phyloP scores from a whole-genome alignment of 2,113 vertebrate genomes.

The Leucopsar rothschildi region DNA sequence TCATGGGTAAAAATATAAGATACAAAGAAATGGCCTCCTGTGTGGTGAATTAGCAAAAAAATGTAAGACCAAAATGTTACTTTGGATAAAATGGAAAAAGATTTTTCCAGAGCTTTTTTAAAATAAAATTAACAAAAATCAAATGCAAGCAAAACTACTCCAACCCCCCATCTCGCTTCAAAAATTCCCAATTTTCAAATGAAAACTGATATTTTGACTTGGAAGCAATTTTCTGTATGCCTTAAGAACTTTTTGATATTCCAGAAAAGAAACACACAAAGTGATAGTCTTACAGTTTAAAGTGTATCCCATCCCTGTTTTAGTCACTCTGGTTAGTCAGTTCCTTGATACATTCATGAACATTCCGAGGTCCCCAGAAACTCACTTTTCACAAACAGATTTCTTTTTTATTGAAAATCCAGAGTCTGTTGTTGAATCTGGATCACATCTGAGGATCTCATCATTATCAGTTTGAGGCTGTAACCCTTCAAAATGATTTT shows the following conservation, averaged over 20 bases:
- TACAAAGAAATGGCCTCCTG: background rate
- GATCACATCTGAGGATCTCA: background rate
- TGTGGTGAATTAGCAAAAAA: background rate
- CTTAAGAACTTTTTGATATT: background rate
- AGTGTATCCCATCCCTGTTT: background rate
- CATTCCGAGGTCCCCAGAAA: background rate
- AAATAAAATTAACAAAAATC: background rate
- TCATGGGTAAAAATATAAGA: background rate
- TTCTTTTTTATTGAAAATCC: background rate
- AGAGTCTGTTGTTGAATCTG: background rate
- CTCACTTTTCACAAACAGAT: background rate
- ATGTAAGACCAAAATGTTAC: background rate
- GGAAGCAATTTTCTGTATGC: background rate
- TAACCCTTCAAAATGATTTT: background rate
- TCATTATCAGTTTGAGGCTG: background rate
- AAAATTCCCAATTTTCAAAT: background rate
- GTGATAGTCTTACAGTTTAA: background rate
- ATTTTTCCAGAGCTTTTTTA: background rate
- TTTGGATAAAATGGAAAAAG: background rate
- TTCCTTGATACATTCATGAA: background rate
- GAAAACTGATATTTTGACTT: background rate
- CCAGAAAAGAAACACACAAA: background rate
- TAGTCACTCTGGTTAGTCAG: background rate
- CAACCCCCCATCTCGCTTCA: fast-evolving
- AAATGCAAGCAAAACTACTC: background rate